These are phyloP conservation scores for Amphimallon solstitiale DNA, from an alignment of 2,888 invertebrate species.

Conservation along the genomic window DNA sequence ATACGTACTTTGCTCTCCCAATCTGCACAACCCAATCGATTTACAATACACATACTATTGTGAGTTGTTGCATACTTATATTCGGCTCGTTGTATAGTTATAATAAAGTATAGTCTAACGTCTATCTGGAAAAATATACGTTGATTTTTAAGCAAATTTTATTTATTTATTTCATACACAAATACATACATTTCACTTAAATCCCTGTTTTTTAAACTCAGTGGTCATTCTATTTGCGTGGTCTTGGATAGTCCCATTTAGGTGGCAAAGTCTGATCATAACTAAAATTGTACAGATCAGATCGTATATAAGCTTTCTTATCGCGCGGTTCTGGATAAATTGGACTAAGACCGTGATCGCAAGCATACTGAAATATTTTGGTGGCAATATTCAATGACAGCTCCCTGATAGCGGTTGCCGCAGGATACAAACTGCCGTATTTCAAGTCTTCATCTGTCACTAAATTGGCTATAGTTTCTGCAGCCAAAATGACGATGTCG, in stretches of 20 bases:
- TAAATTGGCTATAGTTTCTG: slow-evolving; percentile 82
- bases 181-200: not conserved
- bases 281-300: slow-evolving; percentile 81
- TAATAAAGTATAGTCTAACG: too few species aligned
- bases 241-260: slow-evolving; percentile 9
- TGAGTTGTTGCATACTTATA: too few species aligned
- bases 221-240: too few species aligned
- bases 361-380: slow-evolving; percentile 84
- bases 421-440: slow-evolving; percentile 91
- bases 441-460: slow-evolving; percentile 84
- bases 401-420: slow-evolving; percentile 81
- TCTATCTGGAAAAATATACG: too few species aligned
- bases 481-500: slow-evolving; percentile 90
- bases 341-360: slow-evolving; percentile 79
- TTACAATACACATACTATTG: too few species aligned
- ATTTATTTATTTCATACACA: too few species aligned
- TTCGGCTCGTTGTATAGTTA: too few species aligned
- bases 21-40: too few species aligned
- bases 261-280: slow-evolving; percentile 75
- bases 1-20: too few species aligned
- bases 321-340: slow-evolving; percentile 80
- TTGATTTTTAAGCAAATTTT: too few species aligned
- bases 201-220: too few species aligned
- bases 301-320: slow-evolving; percentile 77
- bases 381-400: slow-evolving; percentile 90